These are phyloP conservation scores for Aurelia aurita DNA, from an alignment of 30 jellyfish, hydroid and myxozoan genomes.

Conservation along the genomic window DNA sequence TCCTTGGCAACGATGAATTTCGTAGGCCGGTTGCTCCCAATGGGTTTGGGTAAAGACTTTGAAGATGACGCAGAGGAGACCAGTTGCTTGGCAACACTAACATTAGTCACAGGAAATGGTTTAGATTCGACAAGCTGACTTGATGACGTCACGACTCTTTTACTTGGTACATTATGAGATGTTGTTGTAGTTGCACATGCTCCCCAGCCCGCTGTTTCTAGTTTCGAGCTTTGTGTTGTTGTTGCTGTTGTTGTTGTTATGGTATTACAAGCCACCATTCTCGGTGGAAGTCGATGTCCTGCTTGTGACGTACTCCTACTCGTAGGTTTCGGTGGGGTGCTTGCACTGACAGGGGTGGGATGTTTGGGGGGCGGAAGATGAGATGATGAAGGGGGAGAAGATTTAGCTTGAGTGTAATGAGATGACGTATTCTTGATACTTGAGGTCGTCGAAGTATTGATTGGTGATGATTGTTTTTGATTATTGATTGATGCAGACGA, in stretches of 20 bases:
- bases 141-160: constrained; percentile 4
- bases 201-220: constrained; percentile 64
- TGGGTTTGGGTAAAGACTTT: constrained; percentile 88
- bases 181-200: constrained; percentile 31
- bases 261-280: constrained; percentile 54
- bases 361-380: constrained; percentile 23
- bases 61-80: constrained; percentile 10
- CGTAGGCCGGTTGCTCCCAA: constrained; percentile 96
- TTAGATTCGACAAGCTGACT: background rate
- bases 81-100: constrained; percentile 74
- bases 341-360: constrained; percentile 15
- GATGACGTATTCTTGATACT: background rate
- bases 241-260: constrained; percentile 24
- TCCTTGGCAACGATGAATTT: constrained; percentile 33
- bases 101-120: constrained; percentile 17
- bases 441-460: constrained; percentile 13
- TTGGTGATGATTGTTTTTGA: constrained; percentile 43
- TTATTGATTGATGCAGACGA: constrained; percentile 10
- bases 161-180: background rate
- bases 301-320: constrained; percentile 30
- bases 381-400: constrained; percentile 30
- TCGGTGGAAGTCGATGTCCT: constrained; percentile 68
- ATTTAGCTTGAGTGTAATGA: background rate
- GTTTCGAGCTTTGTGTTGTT: background rate
- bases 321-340: background rate